A percentile compares a stretch with the other conserved stretches of the same genome.
Evolutionary conservation across 2,113 vertebrate genomes (phyloP).

Genomic region (Thalassoma bifasciatum): DNA sequence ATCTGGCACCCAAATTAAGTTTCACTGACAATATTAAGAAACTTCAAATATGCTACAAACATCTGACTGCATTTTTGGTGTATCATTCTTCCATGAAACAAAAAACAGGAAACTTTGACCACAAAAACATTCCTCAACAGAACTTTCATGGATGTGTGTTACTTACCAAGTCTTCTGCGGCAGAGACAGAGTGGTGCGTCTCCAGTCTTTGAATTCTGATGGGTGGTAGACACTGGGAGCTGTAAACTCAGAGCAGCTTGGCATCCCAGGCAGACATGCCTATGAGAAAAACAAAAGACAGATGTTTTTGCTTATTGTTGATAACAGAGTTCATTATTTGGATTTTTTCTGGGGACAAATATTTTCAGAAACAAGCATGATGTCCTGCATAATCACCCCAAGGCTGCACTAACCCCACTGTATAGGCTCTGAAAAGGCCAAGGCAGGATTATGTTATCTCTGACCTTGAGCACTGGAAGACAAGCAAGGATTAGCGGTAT

Average conservation of each 20-base stretch:
- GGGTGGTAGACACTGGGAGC: conserved; percentile 96
- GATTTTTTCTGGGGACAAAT: conserved; percentile 9
- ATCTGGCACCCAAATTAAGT: too few species aligned
- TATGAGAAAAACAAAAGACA: conserved; percentile 69
- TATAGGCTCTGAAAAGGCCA: conserved; percentile 22
- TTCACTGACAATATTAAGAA: too few species aligned
- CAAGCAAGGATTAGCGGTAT: conserved; percentile 43
- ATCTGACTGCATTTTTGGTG: too few species aligned
- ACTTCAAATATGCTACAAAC: too few species aligned
- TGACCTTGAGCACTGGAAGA: conserved; percentile 53
- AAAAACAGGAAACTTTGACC: conserved; percentile 12
- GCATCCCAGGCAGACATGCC: conserved; percentile 98
- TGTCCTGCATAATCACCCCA: background rate
- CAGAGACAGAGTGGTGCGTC: conserved; percentile 91
- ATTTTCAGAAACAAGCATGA: conserved; percentile 11
- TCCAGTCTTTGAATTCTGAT: conserved; percentile 95
- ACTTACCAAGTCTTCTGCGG: conserved; percentile 97
- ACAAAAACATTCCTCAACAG: conserved; percentile 11
- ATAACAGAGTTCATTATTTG: background rate
- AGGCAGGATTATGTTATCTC: conserved; percentile 36
- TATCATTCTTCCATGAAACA: background rate
- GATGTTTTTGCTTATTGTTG: background rate
- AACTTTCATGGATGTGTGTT: background rate
- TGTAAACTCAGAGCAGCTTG: conserved; percentile 97
- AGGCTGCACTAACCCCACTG: conserved; percentile 13